Evolutionary conservation across 2,113 vertebrate genomes (phyloP).

Genomic region (Tragulus kanchil): DNA sequence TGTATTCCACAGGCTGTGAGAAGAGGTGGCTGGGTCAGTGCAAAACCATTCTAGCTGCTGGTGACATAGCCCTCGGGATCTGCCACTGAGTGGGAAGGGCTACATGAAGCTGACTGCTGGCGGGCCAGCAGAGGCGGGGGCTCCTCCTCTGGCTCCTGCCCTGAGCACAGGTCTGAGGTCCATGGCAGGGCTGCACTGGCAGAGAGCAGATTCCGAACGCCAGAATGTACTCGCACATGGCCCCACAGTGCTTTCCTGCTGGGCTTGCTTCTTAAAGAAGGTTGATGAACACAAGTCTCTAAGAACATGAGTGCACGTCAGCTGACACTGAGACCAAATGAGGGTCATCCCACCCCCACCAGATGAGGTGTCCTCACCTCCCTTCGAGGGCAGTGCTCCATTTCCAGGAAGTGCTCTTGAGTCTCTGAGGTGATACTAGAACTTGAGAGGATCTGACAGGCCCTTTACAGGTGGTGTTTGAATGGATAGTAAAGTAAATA

Average conservation of each 20-base stretch:
- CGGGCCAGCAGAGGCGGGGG: background rate
- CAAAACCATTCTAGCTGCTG: rapidly evolving
- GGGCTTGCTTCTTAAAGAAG: background rate
- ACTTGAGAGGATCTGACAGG: background rate
- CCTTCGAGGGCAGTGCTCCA: background rate
- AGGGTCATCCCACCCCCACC: rapidly evolving
- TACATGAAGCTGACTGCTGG: background rate
- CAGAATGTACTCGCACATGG: background rate
- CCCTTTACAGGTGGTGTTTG: background rate
- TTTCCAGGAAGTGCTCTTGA: background rate
- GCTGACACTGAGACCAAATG: too few relatives aligned
- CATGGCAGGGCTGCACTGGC: background rate
- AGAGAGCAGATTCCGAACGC: background rate
- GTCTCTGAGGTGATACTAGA: background rate
- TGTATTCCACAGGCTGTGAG: rapidly evolving
- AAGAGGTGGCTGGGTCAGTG: background rate
- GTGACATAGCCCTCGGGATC: background rate
- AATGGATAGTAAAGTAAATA: background rate
- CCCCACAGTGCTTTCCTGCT: background rate
- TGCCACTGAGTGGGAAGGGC: rapidly evolving
- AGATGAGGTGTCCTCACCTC: background rate
- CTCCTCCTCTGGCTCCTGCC: background rate
- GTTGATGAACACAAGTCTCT: background rate
- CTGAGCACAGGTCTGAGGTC: rapidly evolving
- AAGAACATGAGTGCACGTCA: background rate